Evolutionary conservation across 2,888 invertebrate species (phyloP).

Genomic region (Tiphia femorata): DNA sequence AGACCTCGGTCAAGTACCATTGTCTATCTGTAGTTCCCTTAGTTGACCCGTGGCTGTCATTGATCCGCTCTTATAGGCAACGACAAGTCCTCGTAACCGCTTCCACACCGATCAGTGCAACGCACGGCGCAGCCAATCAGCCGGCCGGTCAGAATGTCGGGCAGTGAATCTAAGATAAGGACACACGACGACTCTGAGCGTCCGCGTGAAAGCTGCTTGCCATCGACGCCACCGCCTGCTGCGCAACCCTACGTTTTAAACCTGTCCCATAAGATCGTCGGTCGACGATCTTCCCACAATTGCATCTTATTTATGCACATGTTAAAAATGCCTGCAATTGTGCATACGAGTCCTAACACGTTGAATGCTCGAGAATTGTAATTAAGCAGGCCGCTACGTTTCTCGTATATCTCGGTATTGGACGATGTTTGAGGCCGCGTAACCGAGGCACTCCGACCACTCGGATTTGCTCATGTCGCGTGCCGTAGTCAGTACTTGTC

Average conservation of each 20-base stretch:
- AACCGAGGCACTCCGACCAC: too few relatives aligned
- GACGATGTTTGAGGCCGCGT: too few relatives aligned
- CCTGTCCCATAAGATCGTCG: too few relatives aligned
- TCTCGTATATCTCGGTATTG: too few relatives aligned
- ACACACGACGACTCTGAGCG: conserved; percentile 38
- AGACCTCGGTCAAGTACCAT: conserved; percentile 5
- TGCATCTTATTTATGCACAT: too few relatives aligned
- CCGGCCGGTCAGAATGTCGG: conserved; percentile 42
- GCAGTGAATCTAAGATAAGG: conserved; percentile 51
- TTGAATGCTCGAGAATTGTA: too few relatives aligned
- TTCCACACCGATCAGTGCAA: conserved; percentile 43
- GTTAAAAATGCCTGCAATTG: too few relatives aligned
- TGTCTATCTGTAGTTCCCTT: conserved; percentile 3
- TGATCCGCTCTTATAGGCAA: conserved; percentile 46
- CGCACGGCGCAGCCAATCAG: conserved; percentile 41
- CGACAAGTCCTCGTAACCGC: conserved; percentile 40
- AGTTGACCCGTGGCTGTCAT: conserved; percentile 32
- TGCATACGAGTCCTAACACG: too few relatives aligned
- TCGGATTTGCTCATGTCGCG: conserved; percentile 32
- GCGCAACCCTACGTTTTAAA: too few relatives aligned
- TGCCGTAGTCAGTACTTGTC: conserved; percentile 40
- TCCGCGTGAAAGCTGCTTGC: conserved; percentile 40
- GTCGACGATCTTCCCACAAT: too few relatives aligned
- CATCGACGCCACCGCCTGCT: conserved; percentile 8
- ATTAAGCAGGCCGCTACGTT: too few relatives aligned